These are phyloP conservation scores for Eueides isabella DNA, from an alignment of 1,140 invertebrate genomes.

Conservation along the genomic window DNA sequence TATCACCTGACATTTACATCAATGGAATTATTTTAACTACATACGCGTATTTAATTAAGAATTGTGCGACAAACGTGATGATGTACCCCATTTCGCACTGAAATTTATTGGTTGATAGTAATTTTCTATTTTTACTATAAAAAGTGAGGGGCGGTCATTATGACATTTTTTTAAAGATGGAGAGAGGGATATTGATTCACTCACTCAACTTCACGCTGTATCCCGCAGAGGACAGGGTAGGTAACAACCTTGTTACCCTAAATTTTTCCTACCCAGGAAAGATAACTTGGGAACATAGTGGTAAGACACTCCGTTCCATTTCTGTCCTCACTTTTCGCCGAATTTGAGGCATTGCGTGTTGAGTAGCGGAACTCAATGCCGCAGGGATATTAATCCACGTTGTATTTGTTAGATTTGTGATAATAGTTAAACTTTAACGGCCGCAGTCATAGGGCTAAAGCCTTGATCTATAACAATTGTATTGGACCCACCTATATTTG, in stretches of 20 bases:
- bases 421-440: conserved; percentile 16
- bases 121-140: background rate
- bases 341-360: too few relatives aligned
- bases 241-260: too few relatives aligned
- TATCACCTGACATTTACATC: background rate
- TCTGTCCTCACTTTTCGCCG: too few relatives aligned
- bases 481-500: conserved; percentile 28
- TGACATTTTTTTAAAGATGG: background rate
- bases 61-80: background rate
- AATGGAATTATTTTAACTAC: conserved; percentile 5
- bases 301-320: too few relatives aligned
- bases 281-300: too few relatives aligned
- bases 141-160: background rate
- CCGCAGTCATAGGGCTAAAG: conserved; percentile 9
- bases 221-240: too few relatives aligned
- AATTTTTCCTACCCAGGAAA: too few relatives aligned
- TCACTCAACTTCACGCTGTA: too few relatives aligned
- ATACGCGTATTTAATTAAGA: background rate
- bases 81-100: background rate
- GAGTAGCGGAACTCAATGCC: too few relatives aligned
- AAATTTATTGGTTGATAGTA: background rate
- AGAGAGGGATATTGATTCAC: background rate
- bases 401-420: background rate
- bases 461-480: conserved; percentile 28
- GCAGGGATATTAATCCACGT: background rate